Conservation (phyloP, 2,888 invertebrate species). For the Arrhopalites spinosus region DNA sequence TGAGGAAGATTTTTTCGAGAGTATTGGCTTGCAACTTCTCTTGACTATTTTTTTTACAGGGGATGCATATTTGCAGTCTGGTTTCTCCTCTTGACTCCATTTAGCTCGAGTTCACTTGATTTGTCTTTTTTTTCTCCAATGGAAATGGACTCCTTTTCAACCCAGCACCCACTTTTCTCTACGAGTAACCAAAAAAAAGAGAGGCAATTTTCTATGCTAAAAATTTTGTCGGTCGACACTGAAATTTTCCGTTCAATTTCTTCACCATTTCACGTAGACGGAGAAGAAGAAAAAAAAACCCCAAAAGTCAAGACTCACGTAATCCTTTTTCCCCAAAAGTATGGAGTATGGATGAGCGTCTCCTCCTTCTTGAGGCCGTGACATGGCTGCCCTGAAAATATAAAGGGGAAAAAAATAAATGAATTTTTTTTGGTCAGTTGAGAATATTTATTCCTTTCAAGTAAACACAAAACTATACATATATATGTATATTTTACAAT, state of each 20-base stretch:
- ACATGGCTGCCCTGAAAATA: constrained; percentile 35
- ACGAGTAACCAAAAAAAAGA: constrained; percentile 35
- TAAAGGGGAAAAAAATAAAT: constrained; percentile 29
- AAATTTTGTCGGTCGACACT: constrained; percentile 54
- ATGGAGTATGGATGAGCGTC: constrained; percentile 3
- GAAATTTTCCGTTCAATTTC: constrained; percentile 55
- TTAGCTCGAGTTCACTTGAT: constrained; percentile 28
- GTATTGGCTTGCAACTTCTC: not conserved
- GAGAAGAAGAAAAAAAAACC: not conserved
- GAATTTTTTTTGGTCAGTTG: constrained; percentile 33
- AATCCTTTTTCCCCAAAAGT: too few species aligned
- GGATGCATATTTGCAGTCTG: constrained; percentile 23
- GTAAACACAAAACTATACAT: not conserved
- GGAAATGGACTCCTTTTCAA: constrained; percentile 1
- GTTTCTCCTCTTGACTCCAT: constrained; percentile 24
- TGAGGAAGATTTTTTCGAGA: not conserved
- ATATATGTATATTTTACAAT: not conserved
- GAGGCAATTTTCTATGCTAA: constrained; percentile 49
- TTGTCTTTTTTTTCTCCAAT: constrained; percentile 22
- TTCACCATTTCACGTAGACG: constrained; percentile 45
- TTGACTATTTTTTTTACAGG: constrained; percentile 12
- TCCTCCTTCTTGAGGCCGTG: constrained; percentile 25
- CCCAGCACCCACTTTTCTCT: constrained; percentile 22
- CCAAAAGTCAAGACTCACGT: constrained; percentile 29
- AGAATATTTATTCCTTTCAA: constrained; percentile 10